These are phyloP conservation scores for Cyclophora albipunctata DNA, from an alignment of 2,888 invertebrate species.

Conservation along the genomic window DNA sequence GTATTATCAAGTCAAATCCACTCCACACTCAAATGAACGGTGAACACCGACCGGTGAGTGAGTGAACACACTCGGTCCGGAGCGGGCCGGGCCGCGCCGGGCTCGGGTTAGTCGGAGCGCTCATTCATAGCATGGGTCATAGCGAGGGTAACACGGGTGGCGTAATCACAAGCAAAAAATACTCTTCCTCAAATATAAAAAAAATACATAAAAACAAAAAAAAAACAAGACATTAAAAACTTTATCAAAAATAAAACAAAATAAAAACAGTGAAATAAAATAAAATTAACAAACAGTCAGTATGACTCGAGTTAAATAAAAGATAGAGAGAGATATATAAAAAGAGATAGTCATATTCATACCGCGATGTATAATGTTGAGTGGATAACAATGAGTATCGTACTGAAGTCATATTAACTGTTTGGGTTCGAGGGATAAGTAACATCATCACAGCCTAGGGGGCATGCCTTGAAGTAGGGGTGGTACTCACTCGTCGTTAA, in stretches of 20 bases:
- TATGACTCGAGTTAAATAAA: conserved; percentile 68
- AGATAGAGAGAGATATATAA: conserved; percentile 63
- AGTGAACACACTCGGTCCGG: conserved; percentile 41
- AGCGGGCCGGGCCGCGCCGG: conserved; percentile 36
- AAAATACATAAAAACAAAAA: conserved; percentile 35
- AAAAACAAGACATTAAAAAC: conserved; percentile 55
- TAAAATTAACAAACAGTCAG: conserved; percentile 71
- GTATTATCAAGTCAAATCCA: conserved; percentile 51
- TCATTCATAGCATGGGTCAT: conserved; percentile 45
- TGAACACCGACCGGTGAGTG: conserved; percentile 59
- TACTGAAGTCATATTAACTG: conserved; percentile 66
- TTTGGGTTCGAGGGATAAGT: conserved; percentile 72
- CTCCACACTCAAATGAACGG: conserved; percentile 70
- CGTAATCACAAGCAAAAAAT: conserved; percentile 70
- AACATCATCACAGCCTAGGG: conserved; percentile 69
- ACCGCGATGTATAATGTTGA: conserved; percentile 65
- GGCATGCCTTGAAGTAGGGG: conserved; percentile 64
- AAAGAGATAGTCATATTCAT: conserved; percentile 59
- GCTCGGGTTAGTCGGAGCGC: conserved; percentile 21
- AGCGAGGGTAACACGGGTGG: conserved; percentile 65
- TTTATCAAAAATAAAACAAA: conserved; percentile 31
- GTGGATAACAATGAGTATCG: conserved; percentile 28
- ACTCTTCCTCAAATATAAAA: conserved; percentile 55
- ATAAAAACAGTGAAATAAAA: conserved; percentile 39
- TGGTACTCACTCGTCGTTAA: conserved; percentile 48